Evolutionary conservation across 2,113 vertebrate genomes (phyloP).

Genomic region (Alethe castanea): DNA sequence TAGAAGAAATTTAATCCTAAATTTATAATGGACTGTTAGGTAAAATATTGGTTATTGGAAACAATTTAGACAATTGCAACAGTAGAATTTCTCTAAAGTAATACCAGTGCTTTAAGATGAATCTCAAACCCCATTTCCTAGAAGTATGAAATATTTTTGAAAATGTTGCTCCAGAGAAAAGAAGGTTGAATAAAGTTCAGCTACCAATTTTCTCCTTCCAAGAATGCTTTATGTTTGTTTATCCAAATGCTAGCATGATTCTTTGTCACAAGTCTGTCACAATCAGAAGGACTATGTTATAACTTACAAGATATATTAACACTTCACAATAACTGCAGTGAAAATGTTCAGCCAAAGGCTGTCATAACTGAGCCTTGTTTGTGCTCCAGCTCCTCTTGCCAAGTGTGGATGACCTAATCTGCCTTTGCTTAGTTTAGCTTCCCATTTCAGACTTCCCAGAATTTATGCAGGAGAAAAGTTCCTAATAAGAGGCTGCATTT

Average conservation of each 20-base stretch:
- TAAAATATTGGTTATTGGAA: neutral
- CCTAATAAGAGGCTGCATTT: neutral
- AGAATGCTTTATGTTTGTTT: neutral
- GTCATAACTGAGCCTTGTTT: neutral
- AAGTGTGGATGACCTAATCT: slow-evolving; percentile 12
- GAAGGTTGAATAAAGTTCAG: neutral
- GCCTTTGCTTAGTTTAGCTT: neutral
- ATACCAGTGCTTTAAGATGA: neutral
- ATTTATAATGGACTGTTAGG: neutral
- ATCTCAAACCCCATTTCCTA: neutral
- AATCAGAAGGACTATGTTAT: neutral
- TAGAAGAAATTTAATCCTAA: neutral
- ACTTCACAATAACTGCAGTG: neutral
- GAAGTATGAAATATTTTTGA: neutral
- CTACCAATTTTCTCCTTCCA: neutral
- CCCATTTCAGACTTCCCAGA: slow-evolving; percentile 3
- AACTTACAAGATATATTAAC: neutral
- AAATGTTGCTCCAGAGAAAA: neutral
- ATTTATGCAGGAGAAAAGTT: neutral
- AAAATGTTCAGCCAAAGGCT: slow-evolving; percentile 20
- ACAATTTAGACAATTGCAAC: neutral
- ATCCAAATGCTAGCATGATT: neutral
- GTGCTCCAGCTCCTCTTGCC: neutral
- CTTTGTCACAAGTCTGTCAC: neutral
- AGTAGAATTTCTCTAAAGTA: neutral